phyloP scores from a whole-genome alignment of 2,888 invertebrate genomes.

The Vesta saturnalis region DNA sequence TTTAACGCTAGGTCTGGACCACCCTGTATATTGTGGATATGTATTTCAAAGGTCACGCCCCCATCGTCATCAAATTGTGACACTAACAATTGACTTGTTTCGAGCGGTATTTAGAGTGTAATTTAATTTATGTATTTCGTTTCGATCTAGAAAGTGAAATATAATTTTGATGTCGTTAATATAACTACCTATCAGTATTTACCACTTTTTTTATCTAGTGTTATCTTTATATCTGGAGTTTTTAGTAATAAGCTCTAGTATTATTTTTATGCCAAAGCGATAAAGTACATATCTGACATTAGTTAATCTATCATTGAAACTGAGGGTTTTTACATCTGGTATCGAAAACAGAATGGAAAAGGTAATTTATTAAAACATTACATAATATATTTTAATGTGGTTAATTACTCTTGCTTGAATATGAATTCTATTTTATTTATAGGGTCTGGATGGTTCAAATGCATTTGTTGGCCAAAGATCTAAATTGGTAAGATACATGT shows the following conservation, averaged over 20 bases:
- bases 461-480: conserved; percentile 64
- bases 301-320: background rate
- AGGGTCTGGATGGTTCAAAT: conserved; percentile 64
- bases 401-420: conserved; percentile 16
- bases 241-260: background rate
- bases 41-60: too few relatives aligned
- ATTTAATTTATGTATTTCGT: too few relatives aligned
- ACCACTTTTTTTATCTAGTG: background rate
- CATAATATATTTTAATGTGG: background rate
- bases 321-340: too few relatives aligned
- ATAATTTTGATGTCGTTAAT: background rate
- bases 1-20: too few relatives aligned
- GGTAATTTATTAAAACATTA: background rate
- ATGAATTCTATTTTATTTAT: conserved; percentile 55
- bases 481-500: conserved; percentile 62
- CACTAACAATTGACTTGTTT: too few relatives aligned
- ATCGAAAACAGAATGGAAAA: background rate
- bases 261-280: background rate
- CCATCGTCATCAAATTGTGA: too few relatives aligned
- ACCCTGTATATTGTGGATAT: too few relatives aligned
- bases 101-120: too few relatives aligned
- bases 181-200: conserved; percentile 1
- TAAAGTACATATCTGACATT: background rate
- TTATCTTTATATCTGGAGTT: background rate
- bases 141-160: too few relatives aligned